Base-by-base conservation (phyloP, 2,888 invertebrate genomes). In the Idaea aversata region DNA sequence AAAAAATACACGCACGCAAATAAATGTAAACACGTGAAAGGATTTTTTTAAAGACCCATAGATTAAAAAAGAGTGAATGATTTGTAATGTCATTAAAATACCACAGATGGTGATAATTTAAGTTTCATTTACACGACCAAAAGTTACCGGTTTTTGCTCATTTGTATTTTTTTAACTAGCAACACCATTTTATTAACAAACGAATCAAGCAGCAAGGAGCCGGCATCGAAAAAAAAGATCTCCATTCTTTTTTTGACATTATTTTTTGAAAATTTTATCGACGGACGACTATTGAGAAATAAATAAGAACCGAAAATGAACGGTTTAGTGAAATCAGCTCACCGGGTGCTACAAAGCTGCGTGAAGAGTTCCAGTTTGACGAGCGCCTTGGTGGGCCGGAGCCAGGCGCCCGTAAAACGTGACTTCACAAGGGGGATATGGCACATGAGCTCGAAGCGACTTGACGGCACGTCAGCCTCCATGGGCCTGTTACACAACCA, bases 391-490 rank as follows among this genome's bases (percentile, higher is more conserved):
- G 85, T 91, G 13, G 86, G 86, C 67, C 87, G 91, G 34, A 82
- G 87, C 5, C 87, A 89, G 61, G 83, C 85, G 61, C 89, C 92
- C 16, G 88, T 90, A 62, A 95, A 95, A 85, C 94, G 94, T 77
- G 95, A 96, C 85, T 94, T 95, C 72, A 94, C 95, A 0, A 92
- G 96, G 73, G 95, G 95, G 74, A 89, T 96, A 78, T 96, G 96
- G 96, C 95, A 95, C 94, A 95, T 96, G 95, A 95, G 90, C 79
- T 90, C 91, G 15, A 89, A 88, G 65, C 85, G 88, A 65, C 70
- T 91, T 67, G 88, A 88, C 73, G 88, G 88, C 38, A 74, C 84
- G 38, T 72, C 82, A 10, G 75, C 81, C 0, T 75, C 86, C 16
- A 83, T 91, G 15, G 80, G 85, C 34, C 87, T 91, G 16, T 87